Conservation (phyloP, 2,888 invertebrate species). For the Isoperla grammatica region DNA sequence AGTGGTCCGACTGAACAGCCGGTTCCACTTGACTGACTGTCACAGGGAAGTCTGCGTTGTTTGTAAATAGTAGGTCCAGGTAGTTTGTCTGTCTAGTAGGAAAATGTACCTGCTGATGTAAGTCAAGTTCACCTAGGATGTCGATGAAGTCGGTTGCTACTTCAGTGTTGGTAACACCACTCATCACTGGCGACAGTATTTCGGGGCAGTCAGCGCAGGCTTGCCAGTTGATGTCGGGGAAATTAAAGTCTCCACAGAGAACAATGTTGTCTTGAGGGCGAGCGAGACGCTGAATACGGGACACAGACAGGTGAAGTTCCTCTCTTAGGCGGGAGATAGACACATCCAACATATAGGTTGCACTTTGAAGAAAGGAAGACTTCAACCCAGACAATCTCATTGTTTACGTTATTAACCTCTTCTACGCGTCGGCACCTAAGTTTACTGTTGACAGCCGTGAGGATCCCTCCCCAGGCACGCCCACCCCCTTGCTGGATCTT, state of each 20-base stretch:
- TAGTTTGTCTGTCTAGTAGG: neutral
- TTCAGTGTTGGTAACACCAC: neutral
- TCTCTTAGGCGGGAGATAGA: neutral
- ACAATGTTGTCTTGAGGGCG: neutral
- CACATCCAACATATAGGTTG: neutral
- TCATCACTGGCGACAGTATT: neutral
- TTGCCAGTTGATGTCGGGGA: neutral
- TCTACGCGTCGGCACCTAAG: neutral
- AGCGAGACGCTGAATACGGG: neutral
- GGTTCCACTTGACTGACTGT: neutral
- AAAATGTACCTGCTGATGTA: neutral
- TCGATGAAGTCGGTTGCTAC: neutral
- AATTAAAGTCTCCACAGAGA: neutral
- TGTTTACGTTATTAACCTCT: neutral
- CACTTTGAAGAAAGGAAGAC: neutral
- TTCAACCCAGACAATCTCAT: neutral
- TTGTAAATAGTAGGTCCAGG: slow-evolving; percentile 3
- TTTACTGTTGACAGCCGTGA: slow-evolving; percentile 1
- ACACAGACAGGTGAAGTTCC: neutral
- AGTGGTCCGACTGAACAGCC: neutral
- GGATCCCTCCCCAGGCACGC: slow-evolving; percentile 5
- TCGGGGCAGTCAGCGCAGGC: neutral
- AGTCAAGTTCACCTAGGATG: neutral
- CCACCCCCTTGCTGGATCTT: neutral
- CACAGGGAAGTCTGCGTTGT: neutral